Conservation (phyloP, 1,140 invertebrate species). For the Sinella curviseta region DNA sequence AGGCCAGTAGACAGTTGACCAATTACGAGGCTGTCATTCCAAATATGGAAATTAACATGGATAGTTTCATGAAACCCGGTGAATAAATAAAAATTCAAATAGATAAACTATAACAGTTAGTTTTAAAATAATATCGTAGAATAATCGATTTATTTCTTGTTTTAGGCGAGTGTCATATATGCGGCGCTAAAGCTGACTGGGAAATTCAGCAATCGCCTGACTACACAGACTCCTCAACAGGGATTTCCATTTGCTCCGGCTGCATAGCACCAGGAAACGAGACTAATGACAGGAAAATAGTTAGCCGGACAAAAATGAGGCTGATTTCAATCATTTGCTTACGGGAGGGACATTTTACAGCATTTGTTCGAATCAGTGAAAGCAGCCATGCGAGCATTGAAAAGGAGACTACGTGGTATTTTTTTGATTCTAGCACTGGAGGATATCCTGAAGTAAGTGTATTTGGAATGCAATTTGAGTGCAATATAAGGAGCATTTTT, state of each 20-base stretch:
- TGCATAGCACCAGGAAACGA: not conserved
- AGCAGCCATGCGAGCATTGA: too few species aligned
- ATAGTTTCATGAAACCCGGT: constrained; percentile 24
- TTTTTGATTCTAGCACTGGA: constrained; percentile 30
- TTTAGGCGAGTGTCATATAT: constrained; percentile 22
- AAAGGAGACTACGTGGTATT: constrained; percentile 28
- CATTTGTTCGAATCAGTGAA: constrained; percentile 28
- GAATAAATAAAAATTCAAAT: not conserved
- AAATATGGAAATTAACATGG: constrained; percentile 14
- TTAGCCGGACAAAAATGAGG: constrained; percentile 9
- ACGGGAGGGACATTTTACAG: constrained; percentile 14
- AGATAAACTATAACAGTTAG: not conserved
- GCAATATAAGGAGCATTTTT: too few species aligned
- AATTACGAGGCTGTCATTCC: constrained; percentile 38
- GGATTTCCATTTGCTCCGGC: not conserved
- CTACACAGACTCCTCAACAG: not conserved
- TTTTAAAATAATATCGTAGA: too few species aligned
- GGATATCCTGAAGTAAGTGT: constrained; percentile 3
- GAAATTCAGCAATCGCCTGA: constrained; percentile 12
- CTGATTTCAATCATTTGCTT: constrained; percentile 35
- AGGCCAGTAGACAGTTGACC: constrained; percentile 7
- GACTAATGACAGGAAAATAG: not conserved
- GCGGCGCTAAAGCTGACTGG: not conserved
- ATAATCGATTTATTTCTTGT: not conserved
- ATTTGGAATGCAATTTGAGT: too few species aligned